Evolutionary conservation across 2,113 vertebrate species (phyloP).

Genomic region (Castor canadensis): DNA sequence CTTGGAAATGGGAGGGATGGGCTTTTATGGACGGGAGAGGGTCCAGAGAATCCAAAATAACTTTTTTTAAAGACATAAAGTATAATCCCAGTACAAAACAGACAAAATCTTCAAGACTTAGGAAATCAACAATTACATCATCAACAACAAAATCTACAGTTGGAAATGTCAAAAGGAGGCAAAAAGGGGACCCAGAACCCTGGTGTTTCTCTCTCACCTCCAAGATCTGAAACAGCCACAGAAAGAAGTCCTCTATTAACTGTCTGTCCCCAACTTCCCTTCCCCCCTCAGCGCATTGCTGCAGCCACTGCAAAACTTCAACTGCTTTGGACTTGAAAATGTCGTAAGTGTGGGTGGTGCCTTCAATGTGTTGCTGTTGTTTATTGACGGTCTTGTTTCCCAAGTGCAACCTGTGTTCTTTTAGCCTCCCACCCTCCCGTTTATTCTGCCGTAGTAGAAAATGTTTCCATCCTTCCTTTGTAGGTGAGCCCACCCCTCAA

Average conservation of each 20-base stretch:
- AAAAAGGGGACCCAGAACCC: background rate
- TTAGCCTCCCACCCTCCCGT: constrained; percentile 78
- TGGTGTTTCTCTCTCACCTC: background rate
- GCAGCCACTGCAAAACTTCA: constrained; percentile 81
- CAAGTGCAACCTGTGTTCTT: constrained; percentile 82
- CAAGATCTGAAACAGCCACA: constrained; percentile 33
- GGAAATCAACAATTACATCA: background rate
- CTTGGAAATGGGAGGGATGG: constrained; percentile 52
- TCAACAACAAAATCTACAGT: background rate
- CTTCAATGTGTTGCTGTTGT: constrained; percentile 88
- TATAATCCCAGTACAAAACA: constrained; percentile 12
- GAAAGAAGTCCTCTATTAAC: constrained; percentile 71
- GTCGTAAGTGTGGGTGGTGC: constrained; percentile 87
- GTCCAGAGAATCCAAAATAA: constrained; percentile 56
- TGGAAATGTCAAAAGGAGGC: constrained; percentile 54
- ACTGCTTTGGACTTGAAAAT: constrained; percentile 86
- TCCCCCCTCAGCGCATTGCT: constrained; percentile 80
- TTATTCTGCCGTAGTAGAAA: constrained; percentile 78
- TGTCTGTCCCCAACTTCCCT: constrained; percentile 76
- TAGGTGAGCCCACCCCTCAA: constrained; percentile 61
- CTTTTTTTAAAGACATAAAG: constrained; percentile 27
- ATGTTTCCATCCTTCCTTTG: constrained; percentile 63
- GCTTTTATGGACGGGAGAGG: constrained; percentile 61
- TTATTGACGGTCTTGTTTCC: constrained; percentile 86
- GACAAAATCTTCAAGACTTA: constrained; percentile 59